Evolutionary conservation across 2,113 vertebrate genomes (phyloP).

Genomic region (Dasypus novemcinctus): DNA sequence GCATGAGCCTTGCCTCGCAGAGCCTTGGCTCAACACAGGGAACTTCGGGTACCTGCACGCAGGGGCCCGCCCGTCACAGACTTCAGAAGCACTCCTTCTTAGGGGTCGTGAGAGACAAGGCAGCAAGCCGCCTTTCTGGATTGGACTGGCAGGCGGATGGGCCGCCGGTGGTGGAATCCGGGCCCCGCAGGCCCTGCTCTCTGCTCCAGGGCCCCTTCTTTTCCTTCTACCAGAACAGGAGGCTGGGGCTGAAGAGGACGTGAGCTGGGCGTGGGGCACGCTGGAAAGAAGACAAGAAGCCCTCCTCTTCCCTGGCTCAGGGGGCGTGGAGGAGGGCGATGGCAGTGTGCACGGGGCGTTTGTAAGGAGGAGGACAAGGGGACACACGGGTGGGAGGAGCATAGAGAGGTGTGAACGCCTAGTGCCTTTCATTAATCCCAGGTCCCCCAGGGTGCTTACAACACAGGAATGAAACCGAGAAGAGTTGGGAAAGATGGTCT

Average conservation of each 20-base stretch:
- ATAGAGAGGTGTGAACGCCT: neutral
- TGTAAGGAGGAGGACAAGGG: neutral
- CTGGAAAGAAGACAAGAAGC: neutral
- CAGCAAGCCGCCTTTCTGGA: neutral
- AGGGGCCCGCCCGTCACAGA: neutral
- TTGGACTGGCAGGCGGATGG: neutral
- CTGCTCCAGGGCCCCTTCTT: neutral
- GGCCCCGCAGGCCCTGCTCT: neutral
- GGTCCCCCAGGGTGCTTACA: neutral
- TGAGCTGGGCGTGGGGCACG: neutral
- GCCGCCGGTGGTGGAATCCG: neutral
- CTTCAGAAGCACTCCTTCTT: neutral
- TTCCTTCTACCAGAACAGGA: neutral
- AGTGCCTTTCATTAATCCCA: neutral
- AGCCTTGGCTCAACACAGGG: neutral
- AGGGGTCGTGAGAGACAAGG: neutral
- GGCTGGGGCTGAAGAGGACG: neutral
- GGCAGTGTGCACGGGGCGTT: neutral
- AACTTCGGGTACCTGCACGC: neutral
- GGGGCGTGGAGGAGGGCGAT: neutral
- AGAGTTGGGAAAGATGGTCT: neutral
- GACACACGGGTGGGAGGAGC: neutral
- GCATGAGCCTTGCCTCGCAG: neutral
- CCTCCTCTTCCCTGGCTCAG: neutral
- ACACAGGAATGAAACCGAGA: neutral